phyloP scores from a whole-genome alignment of 2,113 vertebrate genomes.

The Echinops telfairi region DNA sequence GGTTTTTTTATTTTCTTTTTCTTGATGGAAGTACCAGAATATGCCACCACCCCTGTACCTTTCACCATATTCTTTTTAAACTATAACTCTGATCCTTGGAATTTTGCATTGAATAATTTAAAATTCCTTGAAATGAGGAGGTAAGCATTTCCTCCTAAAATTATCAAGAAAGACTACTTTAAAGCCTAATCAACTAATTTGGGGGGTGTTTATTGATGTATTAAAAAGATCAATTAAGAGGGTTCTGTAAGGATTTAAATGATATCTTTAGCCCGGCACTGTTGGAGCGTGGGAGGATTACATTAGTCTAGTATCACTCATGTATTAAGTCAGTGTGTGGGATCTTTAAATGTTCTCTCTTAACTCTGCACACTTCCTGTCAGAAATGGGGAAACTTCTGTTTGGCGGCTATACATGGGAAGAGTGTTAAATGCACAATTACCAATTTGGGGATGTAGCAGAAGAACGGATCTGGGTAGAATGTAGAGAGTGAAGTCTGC shows the following conservation, averaged over 20 bases:
- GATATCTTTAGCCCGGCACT: conserved; percentile 47
- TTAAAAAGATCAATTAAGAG: conserved; percentile 68
- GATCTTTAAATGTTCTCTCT: conserved; percentile 49
- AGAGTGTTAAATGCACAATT: conserved; percentile 62
- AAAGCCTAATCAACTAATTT: conserved; percentile 65
- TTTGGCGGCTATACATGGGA: not conserved
- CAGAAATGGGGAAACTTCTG: conserved; percentile 25
- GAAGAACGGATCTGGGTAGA: not conserved
- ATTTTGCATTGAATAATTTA: conserved; percentile 48
- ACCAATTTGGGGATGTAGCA: not conserved
- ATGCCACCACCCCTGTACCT: not conserved
- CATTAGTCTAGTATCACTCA: conserved; percentile 12
- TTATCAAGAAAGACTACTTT: conserved; percentile 66
- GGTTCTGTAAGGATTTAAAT: conserved; percentile 66
- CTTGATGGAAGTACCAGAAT: not conserved
- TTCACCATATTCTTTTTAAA: conserved; percentile 12
- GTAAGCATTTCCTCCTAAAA: conserved; percentile 65
- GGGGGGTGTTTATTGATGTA: conserved; percentile 49
- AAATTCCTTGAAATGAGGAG: conserved; percentile 61
- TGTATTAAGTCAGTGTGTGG: conserved; percentile 45
- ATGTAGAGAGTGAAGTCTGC: conserved; percentile 44
- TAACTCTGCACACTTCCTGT: conserved; percentile 53
- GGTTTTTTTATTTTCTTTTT: not conserved
- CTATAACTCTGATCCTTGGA: not conserved
- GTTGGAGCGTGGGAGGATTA: conserved; percentile 41